Base-by-base conservation (phyloP, 2,113 vertebrate genomes). In the Pyrgilauda ruficollis region DNA sequence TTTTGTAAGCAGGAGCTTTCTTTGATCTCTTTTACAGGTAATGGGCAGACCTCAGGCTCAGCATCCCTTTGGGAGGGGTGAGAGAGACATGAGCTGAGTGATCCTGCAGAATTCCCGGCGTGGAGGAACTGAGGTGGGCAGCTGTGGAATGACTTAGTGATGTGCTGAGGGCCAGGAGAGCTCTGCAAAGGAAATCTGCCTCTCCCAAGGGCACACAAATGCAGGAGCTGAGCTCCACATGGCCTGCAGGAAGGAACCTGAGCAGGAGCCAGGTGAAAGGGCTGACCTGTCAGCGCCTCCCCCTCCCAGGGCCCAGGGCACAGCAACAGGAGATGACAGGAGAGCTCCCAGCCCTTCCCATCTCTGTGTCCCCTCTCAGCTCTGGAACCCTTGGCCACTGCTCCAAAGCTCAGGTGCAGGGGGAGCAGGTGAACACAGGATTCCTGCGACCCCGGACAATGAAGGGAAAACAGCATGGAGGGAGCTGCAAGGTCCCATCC, bases 391-490 rank as follows among this genome's bases (percentile, higher is more conserved):
- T 13, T 33, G 20, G 47, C 49, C 43, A 7, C n/a, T 1, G 3
- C 43, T 68, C 52, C 4, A 6, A 26, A 75, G 67, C 62, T 76
- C 72, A 80, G 62, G 47, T 49, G 52, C 33, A n/a, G 58, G 27
- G 49, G 37, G 20, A 83, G 79, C 47, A 86, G 59, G 49, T 67
- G 78, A 70, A 50, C 30, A 6, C 37, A 92, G 53, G 15, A 61
- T 22, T 80, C n/a, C 39, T 83, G 24, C 24, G 56, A 15, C 21
- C 17, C 20, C 0, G 0, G 61, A 13, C 26, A 21, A 24, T 4
- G 33, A 27, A 50, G 12, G 16, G 46, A 27, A 87, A 78, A 69
- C 8, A 86, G 17, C 47, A 31, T 0, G 0, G n/a, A 63, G 31
- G 17, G 46, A 37, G n/a, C 24, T 67, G n/a, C 27, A 7, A 0